Evolutionary conservation across 2,113 vertebrate genomes (phyloP), one percentile per base, ranked within the genome.

Genomic region (Gnathonemus echidnorhynchus): DNA sequence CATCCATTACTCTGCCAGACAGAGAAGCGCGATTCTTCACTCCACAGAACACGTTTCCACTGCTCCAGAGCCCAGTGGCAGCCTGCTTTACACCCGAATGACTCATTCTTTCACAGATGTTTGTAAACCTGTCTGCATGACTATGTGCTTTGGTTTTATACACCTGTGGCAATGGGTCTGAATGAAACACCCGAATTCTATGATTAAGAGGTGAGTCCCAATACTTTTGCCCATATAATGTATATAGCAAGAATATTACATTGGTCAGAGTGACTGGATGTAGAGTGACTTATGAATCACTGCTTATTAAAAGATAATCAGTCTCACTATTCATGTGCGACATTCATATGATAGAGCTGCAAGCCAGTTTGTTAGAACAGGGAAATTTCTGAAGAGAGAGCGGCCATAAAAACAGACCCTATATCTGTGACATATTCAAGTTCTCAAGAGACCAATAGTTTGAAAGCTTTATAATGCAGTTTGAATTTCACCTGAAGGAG

Each of bases 301-400:
- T 95, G 94, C 94, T 95, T 94, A 94, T 95, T 96, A 96, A 96
- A 94, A 92, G 94, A 93, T 95, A 94, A 96, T 94, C 94, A 95
- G 94, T 94, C 89, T 85, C 90, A 90, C 89, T 93, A 89, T 91
- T 93, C 91, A 93, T 92, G 92, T 94, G 92, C 89, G 93, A 92
- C 89, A 91, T 95, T 92, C 91, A 95, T 90, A 92, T 83, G 50
- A 89, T 90, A 94, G 94, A 92, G 93, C 90, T 91, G 91, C 93
- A 94, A 94, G 91, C 89, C 91, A 90, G 93, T 92, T 92, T 92
- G 46, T 88, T 84, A 8, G 39, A 66, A 88, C 62, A 6, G 50
- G 66, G 50, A 70, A 24, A 62, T 86, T 24, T 13, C 13, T 21
- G 39, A 39, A 89, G 46, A 10, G 50, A 89, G n/a, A 52, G n/a